Base-by-base conservation (phyloP, 2,888 invertebrate genomes). In the Thecophora atra region DNA sequence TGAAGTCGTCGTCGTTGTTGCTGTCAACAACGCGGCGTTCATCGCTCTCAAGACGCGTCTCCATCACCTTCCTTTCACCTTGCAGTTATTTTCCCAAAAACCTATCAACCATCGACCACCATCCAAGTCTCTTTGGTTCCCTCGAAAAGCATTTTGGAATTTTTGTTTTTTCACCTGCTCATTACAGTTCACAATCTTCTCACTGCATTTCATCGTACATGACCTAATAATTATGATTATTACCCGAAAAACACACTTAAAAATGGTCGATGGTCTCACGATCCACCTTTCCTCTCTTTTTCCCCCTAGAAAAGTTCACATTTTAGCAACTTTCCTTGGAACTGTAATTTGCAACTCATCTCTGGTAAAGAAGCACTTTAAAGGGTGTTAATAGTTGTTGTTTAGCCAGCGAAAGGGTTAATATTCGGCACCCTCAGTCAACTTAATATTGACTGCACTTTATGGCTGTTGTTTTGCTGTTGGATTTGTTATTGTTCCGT, bases 181-280 rank as follows among this genome's bases (percentile, higher is more conserved):
- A 15, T 6, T 13, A n/a, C n/a, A 28, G 30, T 51, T 28, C 15
- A 19, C 19, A 21, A 44, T 51, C 13, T 11, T 17, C 19, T 65
- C 47, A 42, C n/a, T n/a, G n/a, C 24, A 17, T 13, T 19, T 54
- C 54, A 8, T n/a, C 7, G 17, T 54, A 54, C 70, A 70, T 70
- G 70, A 62, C 70, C 24, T 24, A 78, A 79, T 81, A 81, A 81
- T 81, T 81, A 81, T 81, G 81, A 80, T 81, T 81, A 81, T 80
- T 80, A 80, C 74, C n/a, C n/a, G n/a, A n/a, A n/a, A n/a, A n/a
- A n/a, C n/a, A n/a, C n/a, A n/a, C 56, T 19, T 19, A 11, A 56
- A 56, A 21, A 13, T 19, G 19, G 3, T 24, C 5, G 54, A 6
- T 8, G 21, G n/a, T n/a, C n/a, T n/a, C n/a, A 15, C 17, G 21